These are phyloP conservation scores for Monopis laevigella DNA, from an alignment of 2,888 invertebrate species.

Conservation along the genomic window DNA sequence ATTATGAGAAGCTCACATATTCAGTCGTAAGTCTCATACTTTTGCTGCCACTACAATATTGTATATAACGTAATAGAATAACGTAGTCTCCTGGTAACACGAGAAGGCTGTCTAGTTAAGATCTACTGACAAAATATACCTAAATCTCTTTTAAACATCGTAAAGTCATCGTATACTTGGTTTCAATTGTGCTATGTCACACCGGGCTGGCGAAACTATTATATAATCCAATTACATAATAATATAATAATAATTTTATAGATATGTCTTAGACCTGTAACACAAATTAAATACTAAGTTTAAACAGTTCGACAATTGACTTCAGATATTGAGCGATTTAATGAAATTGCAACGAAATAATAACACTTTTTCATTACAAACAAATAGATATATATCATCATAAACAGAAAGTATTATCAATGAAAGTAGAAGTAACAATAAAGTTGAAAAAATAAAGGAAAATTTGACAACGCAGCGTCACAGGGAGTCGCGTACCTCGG, in stretches of 20 bases:
- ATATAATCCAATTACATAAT: constrained; percentile 42
- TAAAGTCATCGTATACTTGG: constrained; percentile 67
- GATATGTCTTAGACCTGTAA: constrained; percentile 64
- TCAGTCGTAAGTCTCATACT: constrained; percentile 14
- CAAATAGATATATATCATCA: neutral
- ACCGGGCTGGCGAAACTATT: constrained; percentile 60
- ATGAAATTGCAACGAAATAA: constrained; percentile 36
- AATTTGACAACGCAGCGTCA: no score
- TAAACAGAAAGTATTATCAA: no score
- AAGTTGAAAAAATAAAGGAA: no score
- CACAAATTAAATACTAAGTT: constrained; percentile 42
- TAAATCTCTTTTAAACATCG: constrained; percentile 60
- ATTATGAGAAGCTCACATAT: constrained; percentile 17
- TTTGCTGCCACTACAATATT: neutral
- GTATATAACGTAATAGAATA: constrained; percentile 1
- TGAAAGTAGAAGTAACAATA: no score
- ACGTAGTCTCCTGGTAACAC: constrained; percentile 43
- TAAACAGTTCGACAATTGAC: no score
- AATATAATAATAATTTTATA: constrained; percentile 46
- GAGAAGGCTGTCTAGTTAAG: constrained; percentile 48
- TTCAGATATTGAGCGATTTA: constrained; percentile 43
- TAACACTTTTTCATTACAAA: neutral
- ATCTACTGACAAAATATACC: constrained; percentile 58
- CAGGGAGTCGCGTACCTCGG: no score
- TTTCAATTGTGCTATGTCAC: constrained; percentile 66